A percentile compares a stretch with the other conserved stretches of the same genome.
Conservation (phyloP, 2,888 invertebrate genomes). For the Falcaria lacertinaria region DNA sequence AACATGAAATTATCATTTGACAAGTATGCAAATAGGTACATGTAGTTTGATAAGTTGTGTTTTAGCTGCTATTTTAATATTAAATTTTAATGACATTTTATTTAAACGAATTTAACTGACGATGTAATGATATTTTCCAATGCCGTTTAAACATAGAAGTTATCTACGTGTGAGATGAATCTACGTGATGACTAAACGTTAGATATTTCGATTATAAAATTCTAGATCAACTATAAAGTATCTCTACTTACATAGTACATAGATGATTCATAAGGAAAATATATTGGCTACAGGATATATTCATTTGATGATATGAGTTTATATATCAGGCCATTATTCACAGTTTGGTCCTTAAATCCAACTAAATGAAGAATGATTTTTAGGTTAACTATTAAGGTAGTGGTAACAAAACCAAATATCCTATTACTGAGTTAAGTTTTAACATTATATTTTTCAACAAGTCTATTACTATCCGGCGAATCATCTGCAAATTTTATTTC, state of each 20-base stretch:
- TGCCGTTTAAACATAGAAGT: conserved; percentile 8
- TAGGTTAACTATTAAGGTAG: conserved; percentile 9
- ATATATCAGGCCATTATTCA: conserved; percentile 44
- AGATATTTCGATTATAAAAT: conserved; percentile 37
- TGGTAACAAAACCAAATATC: conserved; percentile 11
- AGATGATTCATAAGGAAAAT: conserved; percentile 23
- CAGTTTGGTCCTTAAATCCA: conserved; percentile 63
- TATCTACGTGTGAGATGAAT: conserved; percentile 11
- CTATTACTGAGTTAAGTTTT: conserved; percentile 36
- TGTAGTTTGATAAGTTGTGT: background rate
- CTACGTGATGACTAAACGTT: conserved; percentile 18
- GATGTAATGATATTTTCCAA: conserved; percentile 17
- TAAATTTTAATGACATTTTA: background rate
- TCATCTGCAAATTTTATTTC: conserved; percentile 72
- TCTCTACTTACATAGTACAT: conserved; percentile 28
- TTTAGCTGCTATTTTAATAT: background rate
- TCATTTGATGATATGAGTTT: conserved; percentile 60
- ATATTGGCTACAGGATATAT: conserved; percentile 22
- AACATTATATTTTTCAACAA: conserved; percentile 62
- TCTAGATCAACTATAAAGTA: conserved; percentile 30
- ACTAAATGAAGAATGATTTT: conserved; percentile 31
- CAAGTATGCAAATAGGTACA: too few species aligned
- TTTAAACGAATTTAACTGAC: background rate
- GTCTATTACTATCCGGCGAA: conserved; percentile 68
- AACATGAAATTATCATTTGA: too few species aligned